These are phyloP conservation scores for Thereva nobilitata DNA, from an alignment of 2,888 invertebrate genomes.

Conservation along the genomic window DNA sequence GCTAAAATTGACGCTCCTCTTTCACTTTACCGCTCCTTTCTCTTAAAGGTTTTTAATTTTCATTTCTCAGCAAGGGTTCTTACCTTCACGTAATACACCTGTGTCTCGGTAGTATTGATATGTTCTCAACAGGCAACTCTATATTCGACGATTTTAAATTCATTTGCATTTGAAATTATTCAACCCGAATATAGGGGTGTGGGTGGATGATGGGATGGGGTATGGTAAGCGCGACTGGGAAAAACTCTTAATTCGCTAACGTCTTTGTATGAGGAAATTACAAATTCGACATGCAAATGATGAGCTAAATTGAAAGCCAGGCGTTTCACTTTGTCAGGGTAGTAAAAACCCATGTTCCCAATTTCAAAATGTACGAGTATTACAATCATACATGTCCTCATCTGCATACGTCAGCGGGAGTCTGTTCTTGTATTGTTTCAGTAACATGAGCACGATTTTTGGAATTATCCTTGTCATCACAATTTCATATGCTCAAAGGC, in stretches of 20 bases:
- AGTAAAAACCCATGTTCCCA: background rate
- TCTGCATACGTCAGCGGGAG: too few species aligned
- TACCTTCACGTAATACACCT: too few species aligned
- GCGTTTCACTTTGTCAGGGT: background rate
- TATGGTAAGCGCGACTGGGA: background rate
- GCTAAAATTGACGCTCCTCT: background rate
- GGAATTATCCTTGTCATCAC: too few species aligned
- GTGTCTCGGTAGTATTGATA: background rate
- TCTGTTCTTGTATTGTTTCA: too few species aligned
- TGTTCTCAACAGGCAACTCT: constrained; percentile 1
- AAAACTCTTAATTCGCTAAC: background rate
- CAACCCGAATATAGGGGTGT: background rate
- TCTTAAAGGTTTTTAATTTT: too few species aligned
- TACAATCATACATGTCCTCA: too few species aligned
- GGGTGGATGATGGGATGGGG: background rate
- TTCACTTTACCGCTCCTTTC: too few species aligned
- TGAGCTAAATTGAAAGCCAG: background rate
- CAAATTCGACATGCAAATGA: constrained; percentile 27
- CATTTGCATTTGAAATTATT: constrained; percentile 32
- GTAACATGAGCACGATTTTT: too few species aligned
- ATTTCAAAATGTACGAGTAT: background rate
- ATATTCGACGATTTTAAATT: constrained; percentile 13
- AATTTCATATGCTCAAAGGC: too few species aligned
- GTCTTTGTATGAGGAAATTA: constrained; percentile 13
- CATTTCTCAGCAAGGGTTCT: too few species aligned